Evolutionary conservation across 1,140 invertebrate genomes (phyloP).

Genomic region (Pemphigus obesinymphae): DNA sequence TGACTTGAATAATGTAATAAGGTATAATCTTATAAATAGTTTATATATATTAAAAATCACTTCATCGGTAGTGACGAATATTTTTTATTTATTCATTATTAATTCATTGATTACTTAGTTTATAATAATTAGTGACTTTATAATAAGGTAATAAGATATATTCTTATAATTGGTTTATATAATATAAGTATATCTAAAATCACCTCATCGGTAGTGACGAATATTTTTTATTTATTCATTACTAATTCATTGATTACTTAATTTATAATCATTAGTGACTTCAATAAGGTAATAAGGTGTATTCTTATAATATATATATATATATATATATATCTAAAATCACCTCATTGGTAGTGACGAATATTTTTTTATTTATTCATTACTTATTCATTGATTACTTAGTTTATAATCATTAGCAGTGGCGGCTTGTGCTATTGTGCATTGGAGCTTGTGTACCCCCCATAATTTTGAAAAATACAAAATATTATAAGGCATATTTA

Average conservation of each 20-base stretch:
- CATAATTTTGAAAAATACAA: too few species aligned
- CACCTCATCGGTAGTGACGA: constrained; percentile 14
- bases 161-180: background rate
- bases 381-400: background rate
- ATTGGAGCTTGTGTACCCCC: too few species aligned
- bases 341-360: constrained; percentile 15
- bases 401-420: background rate
- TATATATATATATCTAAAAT: background rate
- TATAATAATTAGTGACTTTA: background rate
- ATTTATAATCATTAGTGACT: constrained; percentile 2
- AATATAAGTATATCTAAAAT: background rate
- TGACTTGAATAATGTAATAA: background rate
- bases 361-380: background rate
- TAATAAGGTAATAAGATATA: background rate
- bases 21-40: background rate
- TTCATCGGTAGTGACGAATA: constrained; percentile 33
- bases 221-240: background rate
- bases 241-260: background rate
- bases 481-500: too few species aligned
- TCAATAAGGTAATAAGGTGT: background rate
- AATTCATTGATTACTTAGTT: background rate
- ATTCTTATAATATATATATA: background rate
- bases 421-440: too few species aligned
- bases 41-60: background rate
- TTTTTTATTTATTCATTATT: background rate